Base-by-base conservation (phyloP, 1,140 invertebrate species). In the Hyposmocoma kahamanoa region DNA sequence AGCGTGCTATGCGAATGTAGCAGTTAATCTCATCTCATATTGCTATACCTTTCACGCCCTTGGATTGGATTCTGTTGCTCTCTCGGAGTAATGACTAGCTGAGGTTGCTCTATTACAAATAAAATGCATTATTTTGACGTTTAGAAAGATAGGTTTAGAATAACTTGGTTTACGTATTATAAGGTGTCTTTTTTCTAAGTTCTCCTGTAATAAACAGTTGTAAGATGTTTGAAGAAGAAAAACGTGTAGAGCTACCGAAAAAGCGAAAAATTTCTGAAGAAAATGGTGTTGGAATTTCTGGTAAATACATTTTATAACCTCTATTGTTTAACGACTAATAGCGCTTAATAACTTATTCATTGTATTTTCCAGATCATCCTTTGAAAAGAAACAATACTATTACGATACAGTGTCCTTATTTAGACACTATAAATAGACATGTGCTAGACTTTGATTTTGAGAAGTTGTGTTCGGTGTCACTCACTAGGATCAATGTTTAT, bases 401-500 rank as follows among this genome's bases (percentile, higher is more conserved):
- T 59, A 22, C 71, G 82, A 83, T 86, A 46, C 82, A 84, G 20
- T 99, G 98, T 80, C 97, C 98, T 1, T 99, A 99, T 77, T 85
- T 99, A 53, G 98, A 99, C 71, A 98, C 97, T 13, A 99, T 99
- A 36, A 98, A 99, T 84, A 90, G 97, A 42, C 96, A 97, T 75
- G 92, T 99, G 58, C 87, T 99, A 42, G 98, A 99, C 87, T 99
- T 99, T 90, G 98, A 99, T 88, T 99, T 99, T 90, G 98, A 99
- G 82, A 99, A 99, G 83, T 86, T 99, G 2, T 99, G 98, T 80
- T 99, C 97, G 0, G 93, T 99, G 17, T 99, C 98, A 2, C 82
- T 99, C 32, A 99, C 97, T 0, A 93, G 98, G 72, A 98, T 99
- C 45, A 99, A 99, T 90, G 98, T 99, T 18, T 99, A 99, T 86